A percentile compares a stretch with the other conserved stretches of the same genome.
Conservation (phyloP, 92 coral and sea anemone species). For the Virgularia gustaviana region DNA sequence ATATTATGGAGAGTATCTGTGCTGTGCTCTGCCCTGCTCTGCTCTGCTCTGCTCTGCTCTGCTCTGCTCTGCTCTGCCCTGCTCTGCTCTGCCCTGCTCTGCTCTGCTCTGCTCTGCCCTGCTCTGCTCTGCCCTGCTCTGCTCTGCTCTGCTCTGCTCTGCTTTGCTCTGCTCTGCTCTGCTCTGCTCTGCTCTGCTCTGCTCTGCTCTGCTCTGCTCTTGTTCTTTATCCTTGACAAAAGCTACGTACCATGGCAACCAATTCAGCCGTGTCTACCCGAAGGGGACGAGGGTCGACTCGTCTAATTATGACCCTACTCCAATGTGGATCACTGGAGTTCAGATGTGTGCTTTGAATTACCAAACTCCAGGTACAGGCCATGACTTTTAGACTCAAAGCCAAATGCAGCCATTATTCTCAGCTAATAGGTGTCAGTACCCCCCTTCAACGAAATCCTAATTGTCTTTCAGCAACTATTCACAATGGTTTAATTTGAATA, state of each 20-base stretch:
- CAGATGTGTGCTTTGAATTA: slow-evolving; percentile 89
- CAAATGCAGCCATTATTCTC: background rate
- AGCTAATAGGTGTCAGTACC: background rate
- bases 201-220: background rate
- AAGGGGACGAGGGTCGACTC: slow-evolving; percentile 97
- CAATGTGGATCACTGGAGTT: slow-evolving; percentile 94
- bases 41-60: background rate
- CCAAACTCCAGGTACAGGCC: slow-evolving; percentile 84
- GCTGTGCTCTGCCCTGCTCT: background rate
- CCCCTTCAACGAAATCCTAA: too few species aligned
- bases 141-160: too few species aligned
- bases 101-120: background rate
- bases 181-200: too few species aligned
- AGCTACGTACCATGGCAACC: slow-evolving; percentile 66
- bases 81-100: background rate
- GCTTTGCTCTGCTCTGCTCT: too few species aligned
- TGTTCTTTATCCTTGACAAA: slow-evolving; percentile 16
- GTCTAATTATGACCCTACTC: slow-evolving; percentile 87
- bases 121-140: background rate
- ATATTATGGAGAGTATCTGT: too few species aligned
- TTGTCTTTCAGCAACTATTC: too few species aligned
- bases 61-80: background rate
- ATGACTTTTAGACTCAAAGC: background rate
- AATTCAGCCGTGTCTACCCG: slow-evolving; percentile 97
- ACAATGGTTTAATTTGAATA: too few species aligned